Base-by-base conservation (phyloP, 2,888 invertebrate genomes). In the Athrips mouffetella region DNA sequence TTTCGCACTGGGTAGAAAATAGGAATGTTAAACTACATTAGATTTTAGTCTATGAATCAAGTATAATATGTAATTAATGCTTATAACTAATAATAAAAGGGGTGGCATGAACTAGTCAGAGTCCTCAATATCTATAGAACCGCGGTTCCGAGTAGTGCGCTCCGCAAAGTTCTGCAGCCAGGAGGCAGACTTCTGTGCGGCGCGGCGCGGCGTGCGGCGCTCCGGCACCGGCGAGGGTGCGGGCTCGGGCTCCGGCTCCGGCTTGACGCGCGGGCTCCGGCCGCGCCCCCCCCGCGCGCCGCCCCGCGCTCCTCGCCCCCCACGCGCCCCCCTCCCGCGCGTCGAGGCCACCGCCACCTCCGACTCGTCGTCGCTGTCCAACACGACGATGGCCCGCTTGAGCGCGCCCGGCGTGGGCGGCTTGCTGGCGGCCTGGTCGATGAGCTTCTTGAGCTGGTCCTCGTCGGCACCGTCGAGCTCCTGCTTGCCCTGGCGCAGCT, bases 171-270 rank as follows among this genome's bases (percentile, higher is more conserved):
- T 78, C 55, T 83, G 79, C 40, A 83, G 63, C 81, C 77, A 80
- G n/a, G 72, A 65, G 31, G 63, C 63, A 6, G 75, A 70, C 57
- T 76, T 79, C 59, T 77, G 79, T 3, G 82, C 80, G 27, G 84
- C 84, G 39, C 84, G 77, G 27, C 83, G 80, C 48, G 84, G 85
- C 39, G 84, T 82, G 61, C 83, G 78, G 50, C 83, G 83, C 62
- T 81, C 74, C 10, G 70, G 57, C 23, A 55, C 48, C 21, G 65
- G 55, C 10, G 64, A 53, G 7, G 62, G 55, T 55, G 50, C 45
- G 4, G 59, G 57, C 47, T 51, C 49, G 8, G 52, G 50, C n/a
- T 44, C 47, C 6, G 60, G 58, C 45, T 51, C 51, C 81, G 76
- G 23, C 82, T 80, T 47, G 80, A 82, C 35, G 82, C 81, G 60